Base-by-base conservation (phyloP, 2,888 invertebrate species). In the Lissocephala sabroskyi region DNA sequence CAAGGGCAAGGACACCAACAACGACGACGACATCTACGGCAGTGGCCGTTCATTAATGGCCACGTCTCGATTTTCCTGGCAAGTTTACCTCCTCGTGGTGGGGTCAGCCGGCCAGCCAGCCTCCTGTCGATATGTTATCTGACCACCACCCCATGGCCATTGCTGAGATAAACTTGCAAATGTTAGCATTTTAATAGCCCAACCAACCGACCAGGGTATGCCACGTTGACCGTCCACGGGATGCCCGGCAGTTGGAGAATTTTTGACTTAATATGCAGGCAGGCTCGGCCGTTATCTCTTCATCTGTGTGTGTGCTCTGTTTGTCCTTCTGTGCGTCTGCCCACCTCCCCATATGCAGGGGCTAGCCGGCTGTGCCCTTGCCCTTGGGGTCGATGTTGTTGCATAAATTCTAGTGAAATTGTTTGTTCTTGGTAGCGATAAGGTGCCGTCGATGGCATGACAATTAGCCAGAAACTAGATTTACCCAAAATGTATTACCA, bases 151-250 rank as follows among this genome's bases (percentile, higher is more conserved):
- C 10, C 10, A n/a, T n/a, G 19, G 9, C 10, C 28, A n/a, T 47
- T 51, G 43, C 37, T n/a, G 43, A 63, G 78, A 78, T 78, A 68
- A 79, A 78, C 62, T 75, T 71, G 78, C 78, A 79, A 79, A 77
- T 77, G 76, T 58, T 54, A 67, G 65, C 71, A 79, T 78, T 77
- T 76, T 75, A 71, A 71, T 77, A 58, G 71, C 56, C 56, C 16
- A 47, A 29, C 19, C 45, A 35, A 37, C 47, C 40, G 17, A n/a
- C n/a, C n/a, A n/a, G n/a, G n/a, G n/a, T n/a, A n/a, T n/a, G n/a
- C n/a, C n/a, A n/a, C n/a, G n/a, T n/a, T n/a, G n/a, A n/a, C n/a
- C n/a, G n/a, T n/a, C n/a, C n/a, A n/a, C n/a, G n/a, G n/a, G n/a
- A n/a, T n/a, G n/a, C n/a, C 49, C 42, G 46, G 46, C 51, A 61